A percentile compares a stretch with the other conserved stretches of the same genome.
Conservation (phyloP, 2,888 invertebrate genomes). For the Sarcophaga variegata region DNA sequence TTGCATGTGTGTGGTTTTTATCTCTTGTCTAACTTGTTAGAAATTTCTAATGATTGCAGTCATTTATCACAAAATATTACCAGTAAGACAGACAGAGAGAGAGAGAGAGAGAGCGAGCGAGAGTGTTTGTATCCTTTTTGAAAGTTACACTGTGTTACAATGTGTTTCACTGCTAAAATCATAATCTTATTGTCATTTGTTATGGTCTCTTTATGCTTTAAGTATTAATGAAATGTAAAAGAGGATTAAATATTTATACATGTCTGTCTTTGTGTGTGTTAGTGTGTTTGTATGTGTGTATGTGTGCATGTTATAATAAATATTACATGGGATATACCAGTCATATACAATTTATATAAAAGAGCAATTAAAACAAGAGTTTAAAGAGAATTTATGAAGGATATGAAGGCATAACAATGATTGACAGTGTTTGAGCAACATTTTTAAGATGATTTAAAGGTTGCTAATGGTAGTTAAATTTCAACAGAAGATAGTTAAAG, state of each 20-base stretch:
- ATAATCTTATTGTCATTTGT: slow-evolving; percentile 54
- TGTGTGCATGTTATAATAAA: slow-evolving; percentile 7
- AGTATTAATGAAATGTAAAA: slow-evolving; percentile 42
- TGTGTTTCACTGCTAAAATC: slow-evolving; percentile 37
- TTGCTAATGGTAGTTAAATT: too few relatives aligned
- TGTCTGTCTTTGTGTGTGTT: too few relatives aligned
- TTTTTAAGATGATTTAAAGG: too few relatives aligned
- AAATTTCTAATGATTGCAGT: slow-evolving; percentile 61
- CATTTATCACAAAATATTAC: slow-evolving; percentile 57
- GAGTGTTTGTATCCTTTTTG: too few relatives aligned
- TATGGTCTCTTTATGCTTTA: slow-evolving; percentile 14
- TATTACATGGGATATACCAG: background rate
- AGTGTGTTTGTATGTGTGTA: too few relatives aligned
- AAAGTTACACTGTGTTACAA: slow-evolving; percentile 21
- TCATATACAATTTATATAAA: background rate
- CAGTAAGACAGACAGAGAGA: too few relatives aligned
- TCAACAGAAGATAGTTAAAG: background rate
- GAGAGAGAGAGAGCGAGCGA: too few relatives aligned
- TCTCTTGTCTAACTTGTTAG: slow-evolving; percentile 18
- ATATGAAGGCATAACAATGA: background rate
- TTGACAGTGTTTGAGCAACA: too few relatives aligned
- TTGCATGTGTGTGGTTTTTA: slow-evolving; percentile 23
- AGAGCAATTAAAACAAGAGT: background rate
- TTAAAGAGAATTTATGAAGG: background rate
- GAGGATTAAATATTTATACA: slow-evolving; percentile 23